Percentiles rank a stretch among this genome's conserved stretches.
Conservation (phyloP, 2,797 vertebrate species). For the Graptemys geographica region DNA sequence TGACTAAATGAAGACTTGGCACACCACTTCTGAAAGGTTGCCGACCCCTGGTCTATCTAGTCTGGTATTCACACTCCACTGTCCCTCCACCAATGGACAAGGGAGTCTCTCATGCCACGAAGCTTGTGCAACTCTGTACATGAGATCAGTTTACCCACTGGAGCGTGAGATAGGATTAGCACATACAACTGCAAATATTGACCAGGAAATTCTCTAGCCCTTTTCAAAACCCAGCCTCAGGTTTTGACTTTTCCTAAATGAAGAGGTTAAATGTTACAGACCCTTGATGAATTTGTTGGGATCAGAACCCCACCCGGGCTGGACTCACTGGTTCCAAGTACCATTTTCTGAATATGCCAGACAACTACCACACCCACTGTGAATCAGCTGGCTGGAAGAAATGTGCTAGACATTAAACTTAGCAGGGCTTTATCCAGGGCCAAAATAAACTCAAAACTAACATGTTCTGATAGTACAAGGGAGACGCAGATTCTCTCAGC, state of each 20-base stretch:
- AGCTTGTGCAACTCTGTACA: fast-evolving
- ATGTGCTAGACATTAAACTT: neutral
- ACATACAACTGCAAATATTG: fast-evolving
- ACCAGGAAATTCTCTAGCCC: fast-evolving
- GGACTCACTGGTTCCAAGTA: neutral
- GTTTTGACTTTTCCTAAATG: fast-evolving
- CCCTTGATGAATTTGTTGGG: fast-evolving
- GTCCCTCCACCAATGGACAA: neutral
- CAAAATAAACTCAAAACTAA: neutral
- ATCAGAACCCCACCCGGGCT: neutral
- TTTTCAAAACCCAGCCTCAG: neutral
- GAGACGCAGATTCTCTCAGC: neutral
- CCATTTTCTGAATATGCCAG: neutral
- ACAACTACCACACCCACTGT: neutral
- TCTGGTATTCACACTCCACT: neutral
- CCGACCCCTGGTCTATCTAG: neutral
- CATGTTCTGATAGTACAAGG: neutral
- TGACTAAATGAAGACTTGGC: too few species aligned
- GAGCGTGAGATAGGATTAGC: fast-evolving
- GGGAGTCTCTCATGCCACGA: neutral
- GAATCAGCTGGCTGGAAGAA: neutral
- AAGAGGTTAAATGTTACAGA: neutral
- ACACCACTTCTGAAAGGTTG: too few species aligned
- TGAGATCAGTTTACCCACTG: fast-evolving
- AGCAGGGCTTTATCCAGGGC: neutral